phyloP scores from a whole-genome alignment of 2,888 invertebrate genomes.

The Tenthredo scrophulariae region DNA sequence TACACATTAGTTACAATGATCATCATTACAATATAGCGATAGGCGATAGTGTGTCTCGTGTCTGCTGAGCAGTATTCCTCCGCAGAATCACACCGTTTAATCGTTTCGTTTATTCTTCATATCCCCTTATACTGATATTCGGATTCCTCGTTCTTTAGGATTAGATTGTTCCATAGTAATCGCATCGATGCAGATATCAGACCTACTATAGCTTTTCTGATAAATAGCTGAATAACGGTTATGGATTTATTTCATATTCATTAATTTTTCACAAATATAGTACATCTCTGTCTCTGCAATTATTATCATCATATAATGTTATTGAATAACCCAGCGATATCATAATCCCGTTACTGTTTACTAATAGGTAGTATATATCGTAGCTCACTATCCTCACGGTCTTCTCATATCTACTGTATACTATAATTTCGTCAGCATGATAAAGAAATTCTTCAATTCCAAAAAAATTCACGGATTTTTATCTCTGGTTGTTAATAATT shows the following conservation, averaged over 20 bases:
- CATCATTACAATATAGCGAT: constrained; percentile 28
- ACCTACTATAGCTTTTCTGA: too few relatives aligned
- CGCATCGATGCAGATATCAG: too few relatives aligned
- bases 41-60: neutral
- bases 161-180: neutral
- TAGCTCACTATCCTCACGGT: neutral
- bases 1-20: constrained; percentile 54
- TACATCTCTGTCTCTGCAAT: neutral
- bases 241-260: neutral
- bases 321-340: neutral
- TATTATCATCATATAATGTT: neutral
- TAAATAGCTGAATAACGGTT: neutral
- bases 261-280: constrained; percentile 29
- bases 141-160: too few relatives aligned
- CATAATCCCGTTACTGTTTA: too few relatives aligned
- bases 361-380: neutral
- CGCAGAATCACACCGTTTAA: too few relatives aligned
- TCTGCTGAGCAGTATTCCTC: too few relatives aligned
- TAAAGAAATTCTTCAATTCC: neutral
- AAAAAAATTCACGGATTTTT: too few relatives aligned
- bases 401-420: neutral
- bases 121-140: too few relatives aligned
- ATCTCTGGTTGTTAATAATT: too few relatives aligned
- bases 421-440: neutral
- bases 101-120: neutral